Percentiles rank a stretch among this genome's conserved stretches.
Evolutionary conservation across 2,113 vertebrate genomes (phyloP).

Genomic region (Megaptera novaeangliae): DNA sequence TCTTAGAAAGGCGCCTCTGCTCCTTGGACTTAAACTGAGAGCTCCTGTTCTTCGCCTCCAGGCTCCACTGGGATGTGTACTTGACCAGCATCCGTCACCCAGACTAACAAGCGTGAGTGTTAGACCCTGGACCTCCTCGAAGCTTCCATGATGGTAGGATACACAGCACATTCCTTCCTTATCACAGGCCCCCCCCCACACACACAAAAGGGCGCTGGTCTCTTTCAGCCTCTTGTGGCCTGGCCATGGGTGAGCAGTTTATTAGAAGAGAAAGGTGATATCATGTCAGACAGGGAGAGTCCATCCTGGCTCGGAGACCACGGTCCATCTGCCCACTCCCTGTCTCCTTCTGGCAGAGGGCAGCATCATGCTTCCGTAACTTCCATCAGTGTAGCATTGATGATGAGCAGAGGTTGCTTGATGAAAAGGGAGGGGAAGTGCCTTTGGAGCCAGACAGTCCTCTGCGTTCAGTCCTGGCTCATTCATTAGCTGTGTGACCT

Average conservation of each 20-base stretch:
- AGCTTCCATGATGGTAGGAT: background rate
- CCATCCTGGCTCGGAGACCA: background rate
- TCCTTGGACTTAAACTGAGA: background rate
- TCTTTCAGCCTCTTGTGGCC: background rate
- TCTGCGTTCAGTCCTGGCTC: background rate
- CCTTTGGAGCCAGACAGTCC: background rate
- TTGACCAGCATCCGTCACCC: background rate
- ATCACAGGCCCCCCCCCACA: rapidly evolving
- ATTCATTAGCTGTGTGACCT: background rate
- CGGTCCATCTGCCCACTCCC: rapidly evolving
- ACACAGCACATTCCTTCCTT: background rate
- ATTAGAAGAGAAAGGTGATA: background rate
- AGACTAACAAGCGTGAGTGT: rapidly evolving
- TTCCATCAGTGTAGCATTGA: rapidly evolving
- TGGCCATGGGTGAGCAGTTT: background rate
- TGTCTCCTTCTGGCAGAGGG: background rate
- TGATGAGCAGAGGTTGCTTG: background rate
- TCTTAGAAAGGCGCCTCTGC: background rate
- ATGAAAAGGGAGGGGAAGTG: background rate
- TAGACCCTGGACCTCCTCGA: background rate
- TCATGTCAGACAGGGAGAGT: background rate
- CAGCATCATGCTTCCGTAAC: rapidly evolving
- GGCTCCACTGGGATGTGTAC: background rate
- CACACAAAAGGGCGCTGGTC: too few relatives aligned
- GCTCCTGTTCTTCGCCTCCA: background rate